phyloP scores from a whole-genome alignment of 1,140 invertebrate genomes.

The Spodoptera litura region DNA sequence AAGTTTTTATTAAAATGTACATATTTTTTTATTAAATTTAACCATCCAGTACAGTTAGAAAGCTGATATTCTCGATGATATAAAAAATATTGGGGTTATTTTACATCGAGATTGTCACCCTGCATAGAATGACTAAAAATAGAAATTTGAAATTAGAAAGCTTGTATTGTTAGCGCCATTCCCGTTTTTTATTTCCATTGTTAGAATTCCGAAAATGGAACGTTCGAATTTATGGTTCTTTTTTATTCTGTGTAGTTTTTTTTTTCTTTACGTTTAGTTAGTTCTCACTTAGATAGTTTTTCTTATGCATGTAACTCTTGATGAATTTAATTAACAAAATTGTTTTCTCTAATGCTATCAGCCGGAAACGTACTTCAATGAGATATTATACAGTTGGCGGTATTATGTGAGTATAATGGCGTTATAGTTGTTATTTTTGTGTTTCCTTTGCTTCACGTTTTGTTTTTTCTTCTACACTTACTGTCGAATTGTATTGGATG shows the following conservation, averaged over 20 bases:
- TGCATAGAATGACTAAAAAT: background rate
- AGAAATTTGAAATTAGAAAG: conserved; percentile 18
- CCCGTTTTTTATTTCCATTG: background rate
- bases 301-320: conserved; percentile 15
- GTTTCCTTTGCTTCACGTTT: conserved; percentile 43
- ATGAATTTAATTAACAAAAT: conserved; percentile 55
- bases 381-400: conserved; percentile 77
- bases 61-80: conserved; percentile 12
- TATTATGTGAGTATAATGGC: conserved; percentile 77
- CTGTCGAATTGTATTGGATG: conserved; percentile 59
- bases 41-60: conserved; percentile 43
- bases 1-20: conserved; percentile 17
- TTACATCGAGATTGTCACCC: conserved; percentile 31
- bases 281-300: background rate
- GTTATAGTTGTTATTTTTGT: conserved; percentile 36
- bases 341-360: conserved; percentile 72
- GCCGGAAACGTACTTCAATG: conserved; percentile 82
- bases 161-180: background rate
- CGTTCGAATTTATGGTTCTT: too few relatives aligned
- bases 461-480: conserved; percentile 46
- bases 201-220: too few relatives aligned
- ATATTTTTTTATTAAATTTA: conserved; percentile 13
- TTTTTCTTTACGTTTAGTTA: too few relatives aligned
- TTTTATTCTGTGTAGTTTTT: too few relatives aligned
- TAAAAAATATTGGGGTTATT: background rate